These are phyloP conservation scores for Ovis aries DNA, from an alignment of 2,113 vertebrate species.

Conservation along the genomic window DNA sequence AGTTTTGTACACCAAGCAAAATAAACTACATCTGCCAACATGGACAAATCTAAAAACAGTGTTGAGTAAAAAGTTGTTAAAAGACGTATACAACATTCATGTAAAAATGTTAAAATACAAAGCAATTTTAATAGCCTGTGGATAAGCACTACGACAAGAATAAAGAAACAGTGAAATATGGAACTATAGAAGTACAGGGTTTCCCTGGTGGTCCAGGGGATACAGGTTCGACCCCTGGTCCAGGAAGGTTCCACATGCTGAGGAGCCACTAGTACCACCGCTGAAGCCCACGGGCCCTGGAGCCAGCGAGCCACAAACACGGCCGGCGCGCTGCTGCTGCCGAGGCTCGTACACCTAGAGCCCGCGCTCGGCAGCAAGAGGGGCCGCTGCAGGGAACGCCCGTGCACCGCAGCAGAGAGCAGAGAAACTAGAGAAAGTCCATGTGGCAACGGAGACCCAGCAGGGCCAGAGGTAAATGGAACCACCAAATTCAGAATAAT, in stretches of 20 bases:
- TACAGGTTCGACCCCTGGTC: fast-evolving
- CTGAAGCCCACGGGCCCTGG: not conserved
- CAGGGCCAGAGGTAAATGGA: not conserved
- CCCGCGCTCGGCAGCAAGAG: not conserved
- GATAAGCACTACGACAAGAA: not conserved
- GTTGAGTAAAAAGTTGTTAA: not conserved
- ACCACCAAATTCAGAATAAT: not conserved
- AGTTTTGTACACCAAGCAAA: not conserved
- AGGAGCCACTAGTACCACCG: not conserved
- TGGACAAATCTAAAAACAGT: not conserved
- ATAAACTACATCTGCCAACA: not conserved
- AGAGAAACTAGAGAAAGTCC: not conserved
- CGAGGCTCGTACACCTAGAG: not conserved
- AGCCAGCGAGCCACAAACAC: fast-evolving
- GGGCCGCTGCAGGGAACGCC: not conserved
- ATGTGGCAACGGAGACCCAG: fast-evolving
- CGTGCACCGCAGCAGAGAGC: fast-evolving
- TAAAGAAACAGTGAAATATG: not conserved
- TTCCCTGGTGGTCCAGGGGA: not conserved
- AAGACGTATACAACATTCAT: not conserved
- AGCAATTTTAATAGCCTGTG: not conserved
- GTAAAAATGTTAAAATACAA: slow-evolving; percentile 13
- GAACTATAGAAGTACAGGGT: not conserved
- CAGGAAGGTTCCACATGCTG: not conserved
- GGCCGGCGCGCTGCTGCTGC: fast-evolving